Conservation (phyloP, 2,888 invertebrate genomes). For the Meiosimyza decipiens region DNA sequence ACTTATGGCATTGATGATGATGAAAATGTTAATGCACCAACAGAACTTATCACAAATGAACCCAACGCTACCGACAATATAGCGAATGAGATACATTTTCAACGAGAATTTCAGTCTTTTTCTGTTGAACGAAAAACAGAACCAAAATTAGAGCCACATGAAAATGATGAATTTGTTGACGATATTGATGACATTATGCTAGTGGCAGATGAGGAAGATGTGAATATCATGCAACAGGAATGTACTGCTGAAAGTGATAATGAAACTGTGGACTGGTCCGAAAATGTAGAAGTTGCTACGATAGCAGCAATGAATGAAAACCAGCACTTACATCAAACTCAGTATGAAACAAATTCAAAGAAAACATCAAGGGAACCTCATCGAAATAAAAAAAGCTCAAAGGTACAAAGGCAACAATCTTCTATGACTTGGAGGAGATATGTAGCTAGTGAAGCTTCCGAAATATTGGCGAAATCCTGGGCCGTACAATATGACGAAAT, state of each 20-base stretch:
- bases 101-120: constrained; percentile 17
- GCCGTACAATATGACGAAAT: constrained; percentile 61
- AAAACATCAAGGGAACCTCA: too few species aligned
- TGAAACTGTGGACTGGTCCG: background rate
- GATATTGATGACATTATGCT: constrained; percentile 5
- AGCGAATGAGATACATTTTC: background rate
- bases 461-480: constrained; percentile 59
- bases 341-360: too few species aligned
- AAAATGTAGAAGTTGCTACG: background rate
- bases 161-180: background rate
- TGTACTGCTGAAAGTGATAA: background rate
- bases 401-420: background rate
- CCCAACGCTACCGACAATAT: background rate
- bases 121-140: background rate
- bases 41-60: background rate
- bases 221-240: background rate
- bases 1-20: background rate
- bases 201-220: background rate
- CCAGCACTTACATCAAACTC: background rate
- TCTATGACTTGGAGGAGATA: background rate
- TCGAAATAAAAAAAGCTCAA: background rate
- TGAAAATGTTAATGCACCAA: background rate
- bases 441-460: constrained; percentile 47
- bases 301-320: background rate
- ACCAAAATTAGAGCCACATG: constrained; percentile 19